Evolutionary conservation across 2,113 vertebrate species (phyloP), one percentile per base, ranked within the genome.

Genomic region (Ceratotherium simum): DNA sequence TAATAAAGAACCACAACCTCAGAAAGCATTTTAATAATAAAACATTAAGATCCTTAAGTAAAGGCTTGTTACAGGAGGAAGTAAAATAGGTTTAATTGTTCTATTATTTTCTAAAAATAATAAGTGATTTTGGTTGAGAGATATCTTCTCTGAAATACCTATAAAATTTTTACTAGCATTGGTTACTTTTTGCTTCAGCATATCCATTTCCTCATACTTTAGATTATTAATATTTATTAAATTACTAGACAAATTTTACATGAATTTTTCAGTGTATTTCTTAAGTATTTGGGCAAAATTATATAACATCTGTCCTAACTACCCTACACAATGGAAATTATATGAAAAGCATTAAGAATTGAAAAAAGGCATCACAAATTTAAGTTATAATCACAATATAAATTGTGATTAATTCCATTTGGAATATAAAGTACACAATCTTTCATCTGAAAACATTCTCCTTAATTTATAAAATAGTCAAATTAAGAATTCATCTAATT

Each of bases 371-470:
- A 92, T 60, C 17, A 69, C 36, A 89, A 81, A 65, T 76, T 69
- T 89, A 89, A 93, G 89, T 89, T 72, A 73, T 62, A 91, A 67
- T 90, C 78, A 91, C 46, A 80, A 48, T 62, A 3, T 58, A n/a
- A 91, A 81, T 85, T 91, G 39, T 91, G 29, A 96, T 89, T 93
- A 78, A 73, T 91, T 96, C 18, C 5, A 83, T 81, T 89, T 93
- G 39, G 7, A 76, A 33, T 54, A 80, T 75, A 62, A 94, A 81
- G 29, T 86, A 92, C 1, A 58, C 6, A 60, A 29, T 72, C 39
- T 65, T 97, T 90, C 20, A 65, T 51, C 33, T 93, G 69, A 64
- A 96, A 81, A 33, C 11, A 80, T 60, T 81, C 13, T 29, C 6
- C 65, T 94, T 13, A 79, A 58, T 91, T 87, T 92, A 36, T 58